Conservation (phyloP, 2,888 invertebrate genomes). For the Tetrapedia diversipes region DNA sequence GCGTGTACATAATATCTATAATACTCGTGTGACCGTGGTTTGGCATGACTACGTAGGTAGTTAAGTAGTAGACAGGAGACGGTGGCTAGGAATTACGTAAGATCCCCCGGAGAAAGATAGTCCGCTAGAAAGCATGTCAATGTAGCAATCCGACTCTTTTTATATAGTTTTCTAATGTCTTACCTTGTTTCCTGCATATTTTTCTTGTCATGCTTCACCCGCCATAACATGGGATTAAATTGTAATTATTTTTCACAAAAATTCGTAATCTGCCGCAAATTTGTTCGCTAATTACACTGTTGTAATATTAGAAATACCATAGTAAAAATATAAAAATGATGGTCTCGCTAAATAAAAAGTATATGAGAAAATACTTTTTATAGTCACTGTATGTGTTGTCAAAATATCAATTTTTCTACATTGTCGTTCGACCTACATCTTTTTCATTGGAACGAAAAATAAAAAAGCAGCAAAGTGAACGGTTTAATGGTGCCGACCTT, state of each 20-base stretch:
- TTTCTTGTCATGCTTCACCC: neutral
- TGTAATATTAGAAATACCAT: too few relatives aligned
- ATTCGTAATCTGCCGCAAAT: neutral
- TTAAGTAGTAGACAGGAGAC: conserved; percentile 19
- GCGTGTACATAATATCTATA: conserved; percentile 53
- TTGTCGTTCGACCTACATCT: neutral
- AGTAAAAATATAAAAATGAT: too few relatives aligned
- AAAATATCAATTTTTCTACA: neutral
- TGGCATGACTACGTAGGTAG: conserved; percentile 39
- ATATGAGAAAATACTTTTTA: too few relatives aligned
- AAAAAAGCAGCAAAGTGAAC: conserved; percentile 31
- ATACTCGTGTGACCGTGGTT: conserved; percentile 69
- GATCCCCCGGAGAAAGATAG: conserved; percentile 42
- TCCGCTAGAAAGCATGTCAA: conserved; percentile 60
- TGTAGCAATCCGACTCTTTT: conserved; percentile 40
- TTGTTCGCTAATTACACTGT: neutral
- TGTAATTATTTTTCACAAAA: neutral
- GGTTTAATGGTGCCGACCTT: conserved; percentile 39
- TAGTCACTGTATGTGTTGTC: neutral
- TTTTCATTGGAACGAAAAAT: neutral
- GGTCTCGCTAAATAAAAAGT: too few relatives aligned
- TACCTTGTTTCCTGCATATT: conserved; percentile 2
- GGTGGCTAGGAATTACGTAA: conserved; percentile 58
- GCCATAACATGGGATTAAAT: neutral
- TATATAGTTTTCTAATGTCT: conserved; percentile 40